Evolutionary conservation across 2,797 vertebrate species (phyloP), one percentile per base, ranked within the genome.

Genomic region (Erethizon dorsatum): DNA sequence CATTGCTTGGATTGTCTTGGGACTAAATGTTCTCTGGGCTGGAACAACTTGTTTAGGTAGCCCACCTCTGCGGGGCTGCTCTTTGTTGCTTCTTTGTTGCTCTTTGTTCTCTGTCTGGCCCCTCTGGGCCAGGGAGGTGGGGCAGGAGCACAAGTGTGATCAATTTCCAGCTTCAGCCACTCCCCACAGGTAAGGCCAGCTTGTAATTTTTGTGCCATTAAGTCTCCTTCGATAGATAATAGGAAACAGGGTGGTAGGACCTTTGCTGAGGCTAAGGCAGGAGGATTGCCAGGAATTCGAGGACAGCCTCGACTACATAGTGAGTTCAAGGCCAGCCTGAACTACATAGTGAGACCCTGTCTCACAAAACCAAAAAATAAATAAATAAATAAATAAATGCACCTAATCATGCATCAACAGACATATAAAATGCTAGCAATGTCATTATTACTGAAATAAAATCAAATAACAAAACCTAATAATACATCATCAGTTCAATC

Each of bases 181-280:
- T n/a, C n/a, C n/a, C n/a, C n/a, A n/a, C n/a, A 80, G 3, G 52
- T 54, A 83, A 24, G 37, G 28, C 69, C 18, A 78, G 24, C 31
- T 97, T 91, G 56, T 91, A 71, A 78, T 86, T 83, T 84, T 88
- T 91, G 54, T 67, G 41, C 31, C 71, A 56, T 79, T 11, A 86
- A 83, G 33, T 93, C 61, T 79, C 61, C 47, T 77, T 77, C 13
- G 6, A 77, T 13, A 50, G 45, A 50, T 50, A 77, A 77, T 28
- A 75, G 45, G 12, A 47, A 75, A 75, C 37, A 73, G 9, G 37
- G 37, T 10, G 20, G 41, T 47, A 75, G 41, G 24, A 28, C 73
- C 45, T 50, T 75, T 75, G 45, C 73, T 31, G 45, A 77, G 45
- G 45, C 73, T 77, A 45, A 77, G 41, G 45, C 45, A 31, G 73